Percentiles rank a stretch among this genome's conserved stretches.
These are phyloP conservation scores for Griposia aprilina DNA, from an alignment of 2,888 invertebrate genomes.

Conservation along the genomic window DNA sequence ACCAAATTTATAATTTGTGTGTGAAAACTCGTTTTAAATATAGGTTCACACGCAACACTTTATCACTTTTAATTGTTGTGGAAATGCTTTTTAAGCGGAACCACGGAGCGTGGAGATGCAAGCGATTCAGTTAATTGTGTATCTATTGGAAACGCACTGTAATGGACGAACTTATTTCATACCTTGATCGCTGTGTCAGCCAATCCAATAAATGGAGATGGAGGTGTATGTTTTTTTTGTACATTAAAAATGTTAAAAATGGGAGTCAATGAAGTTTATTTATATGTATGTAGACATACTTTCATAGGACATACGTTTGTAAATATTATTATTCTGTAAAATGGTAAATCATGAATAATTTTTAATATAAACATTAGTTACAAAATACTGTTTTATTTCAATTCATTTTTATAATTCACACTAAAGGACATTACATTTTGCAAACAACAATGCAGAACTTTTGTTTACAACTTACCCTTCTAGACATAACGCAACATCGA, in stretches of 20 bases:
- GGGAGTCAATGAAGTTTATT: constrained; percentile 90
- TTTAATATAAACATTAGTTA: constrained; percentile 90
- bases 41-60: constrained; percentile 44
- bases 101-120: constrained; percentile 18
- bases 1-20: constrained; percentile 25
- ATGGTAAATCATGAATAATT: constrained; percentile 90
- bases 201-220: constrained; percentile 73
- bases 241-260: constrained; percentile 83
- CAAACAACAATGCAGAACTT: constrained; percentile 2
- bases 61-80: constrained; percentile 30
- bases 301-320: constrained; percentile 88
- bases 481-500: constrained; percentile 28
- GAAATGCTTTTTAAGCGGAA: constrained; percentile 43
- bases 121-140: constrained; percentile 35
- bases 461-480: constrained; percentile 21
- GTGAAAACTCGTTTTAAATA: constrained; percentile 46
- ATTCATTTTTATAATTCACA: background rate
- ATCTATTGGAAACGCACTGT: constrained; percentile 20
- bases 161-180: constrained; percentile 43
- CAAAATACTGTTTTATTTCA: constrained; percentile 87
- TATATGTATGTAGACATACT: constrained; percentile 88
- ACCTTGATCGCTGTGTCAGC: constrained; percentile 78
- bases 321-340: constrained; percentile 90
- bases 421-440: background rate
- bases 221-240: constrained; percentile 83